Evolutionary conservation across 2,113 vertebrate genomes (phyloP).

Genomic region (Paracanthobrama guichenoti): DNA sequence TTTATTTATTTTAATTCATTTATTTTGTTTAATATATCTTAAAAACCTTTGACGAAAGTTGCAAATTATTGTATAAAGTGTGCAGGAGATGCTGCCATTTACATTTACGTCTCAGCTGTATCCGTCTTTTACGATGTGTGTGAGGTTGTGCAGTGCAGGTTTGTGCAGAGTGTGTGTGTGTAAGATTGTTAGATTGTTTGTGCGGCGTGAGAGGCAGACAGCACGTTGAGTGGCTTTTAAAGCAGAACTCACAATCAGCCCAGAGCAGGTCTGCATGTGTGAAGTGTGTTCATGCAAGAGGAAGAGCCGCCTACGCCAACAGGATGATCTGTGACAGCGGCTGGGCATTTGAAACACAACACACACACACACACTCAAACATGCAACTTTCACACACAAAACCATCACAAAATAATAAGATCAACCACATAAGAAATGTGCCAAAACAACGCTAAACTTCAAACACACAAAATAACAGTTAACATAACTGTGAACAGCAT

Average conservation of each 20-base stretch:
- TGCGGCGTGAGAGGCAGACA: slow-evolving; percentile 12
- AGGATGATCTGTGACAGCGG: slow-evolving; percentile 77
- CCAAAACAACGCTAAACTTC: slow-evolving; percentile 3
- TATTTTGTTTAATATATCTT: neutral
- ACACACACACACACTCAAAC: slow-evolving; percentile 36
- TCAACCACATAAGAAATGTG: slow-evolving; percentile 18
- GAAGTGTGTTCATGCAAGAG: slow-evolving; percentile 72
- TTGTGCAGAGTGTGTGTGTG: slow-evolving; percentile 42
- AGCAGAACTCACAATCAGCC: slow-evolving; percentile 40
- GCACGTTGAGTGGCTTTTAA: slow-evolving; percentile 39
- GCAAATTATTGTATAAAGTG: neutral
- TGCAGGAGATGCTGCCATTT: neutral
- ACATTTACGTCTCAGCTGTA: neutral
- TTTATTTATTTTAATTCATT: neutral
- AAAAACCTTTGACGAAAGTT: neutral
- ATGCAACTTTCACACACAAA: slow-evolving; percentile 43
- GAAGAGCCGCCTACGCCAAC: slow-evolving; percentile 81
- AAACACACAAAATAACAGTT: neutral
- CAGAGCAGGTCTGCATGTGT: slow-evolving; percentile 53
- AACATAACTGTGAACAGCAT: neutral
- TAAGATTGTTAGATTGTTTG: slow-evolving; percentile 39
- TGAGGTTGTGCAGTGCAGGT: slow-evolving; percentile 4
- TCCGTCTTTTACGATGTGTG: neutral
- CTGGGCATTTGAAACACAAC: slow-evolving; percentile 68
- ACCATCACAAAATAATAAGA: slow-evolving; percentile 54